phyloP scores from a whole-genome alignment of 1,140 invertebrate genomes.

The Cardiocondyla obscurior region DNA sequence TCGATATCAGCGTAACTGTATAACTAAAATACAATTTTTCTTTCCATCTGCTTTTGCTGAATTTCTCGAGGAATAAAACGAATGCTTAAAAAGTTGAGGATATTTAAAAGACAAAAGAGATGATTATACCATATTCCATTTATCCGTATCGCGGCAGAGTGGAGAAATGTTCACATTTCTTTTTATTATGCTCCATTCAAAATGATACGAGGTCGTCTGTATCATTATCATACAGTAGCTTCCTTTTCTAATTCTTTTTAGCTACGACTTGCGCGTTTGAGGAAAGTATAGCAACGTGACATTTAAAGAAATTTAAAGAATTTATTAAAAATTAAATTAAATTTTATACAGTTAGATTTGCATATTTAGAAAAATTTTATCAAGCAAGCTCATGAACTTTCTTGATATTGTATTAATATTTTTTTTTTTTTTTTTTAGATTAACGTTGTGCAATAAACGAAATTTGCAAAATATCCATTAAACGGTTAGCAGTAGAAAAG shows the following conservation, averaged over 20 bases:
- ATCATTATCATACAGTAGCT: background rate
- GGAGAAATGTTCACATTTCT: background rate
- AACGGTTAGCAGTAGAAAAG: background rate
- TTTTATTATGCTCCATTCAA: background rate
- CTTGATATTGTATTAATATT: background rate
- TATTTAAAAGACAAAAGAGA: background rate
- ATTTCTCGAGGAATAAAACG: background rate
- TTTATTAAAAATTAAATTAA: background rate
- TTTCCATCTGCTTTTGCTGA: background rate
- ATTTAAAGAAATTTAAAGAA: background rate
- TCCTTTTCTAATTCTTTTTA: background rate
- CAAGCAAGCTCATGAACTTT: background rate
- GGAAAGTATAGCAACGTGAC: background rate
- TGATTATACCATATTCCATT: background rate
- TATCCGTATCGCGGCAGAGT: background rate
- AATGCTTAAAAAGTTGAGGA: background rate
- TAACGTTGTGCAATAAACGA: background rate
- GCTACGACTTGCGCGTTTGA: background rate
- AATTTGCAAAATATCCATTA: background rate
- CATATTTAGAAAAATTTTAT: background rate
- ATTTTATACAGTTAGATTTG: background rate
- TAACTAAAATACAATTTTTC: constrained; percentile 13
- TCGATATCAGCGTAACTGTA: background rate
- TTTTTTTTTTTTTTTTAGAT: too few relatives aligned
- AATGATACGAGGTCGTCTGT: background rate